phyloP scores from a whole-genome alignment of 2,888 invertebrate species.

The Asteroscopus sphinx region DNA sequence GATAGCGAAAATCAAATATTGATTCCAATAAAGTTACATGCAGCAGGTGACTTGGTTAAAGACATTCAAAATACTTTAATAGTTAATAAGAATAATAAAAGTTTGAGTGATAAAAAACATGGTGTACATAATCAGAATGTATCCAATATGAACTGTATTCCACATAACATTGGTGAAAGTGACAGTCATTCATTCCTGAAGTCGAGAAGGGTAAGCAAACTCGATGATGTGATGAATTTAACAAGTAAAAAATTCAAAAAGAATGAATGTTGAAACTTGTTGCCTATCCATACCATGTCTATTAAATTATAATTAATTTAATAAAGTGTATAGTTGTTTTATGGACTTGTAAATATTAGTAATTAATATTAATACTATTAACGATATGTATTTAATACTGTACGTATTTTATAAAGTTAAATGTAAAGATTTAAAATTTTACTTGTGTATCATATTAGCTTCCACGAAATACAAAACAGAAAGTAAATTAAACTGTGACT shows the following conservation, averaged over 20 bases:
- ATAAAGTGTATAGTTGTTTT: slow-evolving; percentile 83
- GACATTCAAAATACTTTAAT: slow-evolving; percentile 87
- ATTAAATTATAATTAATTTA: slow-evolving; percentile 86
- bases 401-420: slow-evolving; percentile 85
- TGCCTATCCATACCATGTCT: slow-evolving; percentile 77
- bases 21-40: slow-evolving; percentile 83
- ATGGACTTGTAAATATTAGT: slow-evolving; percentile 86
- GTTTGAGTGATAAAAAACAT: slow-evolving; percentile 86
- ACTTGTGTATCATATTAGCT: slow-evolving; percentile 86
- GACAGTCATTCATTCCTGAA: slow-evolving; percentile 83
- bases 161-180: slow-evolving; percentile 83
- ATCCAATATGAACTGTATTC: slow-evolving; percentile 83
- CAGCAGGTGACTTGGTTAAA: slow-evolving; percentile 86
- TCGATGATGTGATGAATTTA: slow-evolving; percentile 83
- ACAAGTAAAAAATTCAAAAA: slow-evolving; percentile 85
- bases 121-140: slow-evolving; percentile 87
- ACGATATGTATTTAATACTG: slow-evolving; percentile 87
- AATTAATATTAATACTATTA: slow-evolving; percentile 77
- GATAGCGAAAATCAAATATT: slow-evolving; percentile 85
- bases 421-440: slow-evolving; percentile 81
- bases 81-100: slow-evolving; percentile 87
- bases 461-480: slow-evolving; percentile 81
- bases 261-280: slow-evolving; percentile 82
- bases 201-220: slow-evolving; percentile 80
- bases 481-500: too few species aligned